Evolutionary conservation across 2,797 vertebrate genomes (phyloP).

Genomic region (Ptychadena robeensis): DNA sequence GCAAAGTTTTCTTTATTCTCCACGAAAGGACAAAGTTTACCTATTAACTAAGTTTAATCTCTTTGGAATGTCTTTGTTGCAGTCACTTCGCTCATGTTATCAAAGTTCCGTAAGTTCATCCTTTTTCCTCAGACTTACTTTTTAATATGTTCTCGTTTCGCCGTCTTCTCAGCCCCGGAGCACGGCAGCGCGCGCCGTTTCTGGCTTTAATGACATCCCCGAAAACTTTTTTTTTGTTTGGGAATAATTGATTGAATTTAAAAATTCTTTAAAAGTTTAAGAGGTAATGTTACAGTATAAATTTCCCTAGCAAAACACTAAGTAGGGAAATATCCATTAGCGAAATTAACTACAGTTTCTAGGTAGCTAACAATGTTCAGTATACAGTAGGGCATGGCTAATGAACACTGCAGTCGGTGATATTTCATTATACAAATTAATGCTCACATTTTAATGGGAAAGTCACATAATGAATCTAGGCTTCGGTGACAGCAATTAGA

Average conservation of each 20-base stretch:
- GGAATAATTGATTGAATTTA: slow-evolving; percentile 99
- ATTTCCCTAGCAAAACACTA: slow-evolving; percentile 98
- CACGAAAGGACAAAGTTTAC: not conserved
- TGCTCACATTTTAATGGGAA: slow-evolving; percentile 99
- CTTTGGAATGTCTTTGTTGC: not conserved
- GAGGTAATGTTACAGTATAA: slow-evolving; percentile 99
- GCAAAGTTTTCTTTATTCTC: too few relatives aligned
- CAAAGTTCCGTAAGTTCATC: not conserved
- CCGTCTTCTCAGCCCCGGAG: slow-evolving; percentile 72
- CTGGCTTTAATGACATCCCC: slow-evolving; percentile 91
- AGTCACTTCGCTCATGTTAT: not conserved
- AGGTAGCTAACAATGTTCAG: slow-evolving; percentile 99
- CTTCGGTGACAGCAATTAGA: slow-evolving; percentile 99
- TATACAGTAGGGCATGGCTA: slow-evolving; percentile 99
- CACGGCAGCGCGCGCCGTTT: slow-evolving; percentile 80
- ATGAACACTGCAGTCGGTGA: slow-evolving; percentile 99
- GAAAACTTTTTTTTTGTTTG: slow-evolving; percentile 88
- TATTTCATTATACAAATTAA: slow-evolving; percentile 99
- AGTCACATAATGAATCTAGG: slow-evolving; percentile 99
- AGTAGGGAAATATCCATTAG: slow-evolving; percentile 99
- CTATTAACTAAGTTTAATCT: not conserved
- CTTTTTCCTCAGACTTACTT: not conserved
- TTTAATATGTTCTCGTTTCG: not conserved
- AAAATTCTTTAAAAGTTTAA: slow-evolving; percentile 99
- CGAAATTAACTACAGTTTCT: slow-evolving; percentile 99